Conservation (phyloP, 2,797 vertebrate genomes). For the Takifugu ocellatus region DNA sequence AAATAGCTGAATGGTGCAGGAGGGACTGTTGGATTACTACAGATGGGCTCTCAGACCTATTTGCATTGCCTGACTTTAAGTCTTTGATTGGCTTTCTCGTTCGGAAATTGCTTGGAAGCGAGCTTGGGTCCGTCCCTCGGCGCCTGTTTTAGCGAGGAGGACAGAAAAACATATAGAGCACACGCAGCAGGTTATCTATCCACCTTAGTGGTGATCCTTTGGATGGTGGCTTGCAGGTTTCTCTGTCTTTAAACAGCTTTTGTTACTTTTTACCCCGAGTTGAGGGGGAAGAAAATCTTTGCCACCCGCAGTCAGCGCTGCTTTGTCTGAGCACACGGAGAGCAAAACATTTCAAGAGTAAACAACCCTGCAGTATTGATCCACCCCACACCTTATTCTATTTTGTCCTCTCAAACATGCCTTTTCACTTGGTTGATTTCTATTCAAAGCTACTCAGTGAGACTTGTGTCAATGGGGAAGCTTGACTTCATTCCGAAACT, state of each 20-base stretch:
- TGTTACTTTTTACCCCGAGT: conserved; percentile 61
- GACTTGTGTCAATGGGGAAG: conserved; percentile 73
- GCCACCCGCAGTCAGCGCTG: conserved; percentile 63
- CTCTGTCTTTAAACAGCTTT: conserved; percentile 59
- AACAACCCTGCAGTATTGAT: conserved; percentile 69
- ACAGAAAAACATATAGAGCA: conserved; percentile 26
- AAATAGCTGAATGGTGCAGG: conserved; percentile 46
- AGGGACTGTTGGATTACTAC: conserved; percentile 64
- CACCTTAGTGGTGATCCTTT: conserved; percentile 63
- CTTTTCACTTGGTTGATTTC: conserved; percentile 77
- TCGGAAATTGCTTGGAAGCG: conserved; percentile 49
- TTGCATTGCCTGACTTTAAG: conserved; percentile 64
- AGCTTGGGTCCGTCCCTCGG: conserved; percentile 48
- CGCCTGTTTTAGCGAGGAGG: conserved; percentile 47
- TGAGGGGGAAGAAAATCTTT: conserved; percentile 62
- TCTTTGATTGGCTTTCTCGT: conserved; percentile 59
- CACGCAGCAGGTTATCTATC: conserved; percentile 49
- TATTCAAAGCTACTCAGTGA: conserved; percentile 76
- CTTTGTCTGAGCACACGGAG: conserved; percentile 66
- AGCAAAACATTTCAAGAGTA: conserved; percentile 63
- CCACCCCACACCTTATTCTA: conserved; percentile 68
- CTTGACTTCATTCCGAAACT: conserved; percentile 75
- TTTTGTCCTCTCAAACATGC: conserved; percentile 74
- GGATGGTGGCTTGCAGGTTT: conserved; percentile 55
- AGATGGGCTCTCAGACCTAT: conserved; percentile 61